Percentiles rank a stretch among this genome's conserved stretches.
Conservation (phyloP, 92 coral and sea anemone genomes). For the Porites evermanni region DNA sequence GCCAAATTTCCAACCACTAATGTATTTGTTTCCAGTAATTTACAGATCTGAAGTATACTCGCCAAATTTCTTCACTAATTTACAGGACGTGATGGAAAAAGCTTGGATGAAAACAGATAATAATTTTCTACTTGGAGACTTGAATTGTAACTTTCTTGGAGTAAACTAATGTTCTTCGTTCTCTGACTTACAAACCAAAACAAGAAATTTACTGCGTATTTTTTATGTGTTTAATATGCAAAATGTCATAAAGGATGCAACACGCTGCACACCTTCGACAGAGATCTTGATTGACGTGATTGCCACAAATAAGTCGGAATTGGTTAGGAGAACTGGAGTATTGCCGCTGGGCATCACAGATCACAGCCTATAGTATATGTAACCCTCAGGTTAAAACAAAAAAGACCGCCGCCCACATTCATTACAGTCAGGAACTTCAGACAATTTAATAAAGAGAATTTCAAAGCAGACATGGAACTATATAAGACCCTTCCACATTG, state of each 20-base stretch:
- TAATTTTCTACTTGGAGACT: slow-evolving; percentile 53
- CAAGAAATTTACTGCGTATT: slow-evolving; percentile 15
- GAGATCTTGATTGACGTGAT: slow-evolving; percentile 26
- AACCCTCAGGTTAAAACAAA: too few relatives aligned
- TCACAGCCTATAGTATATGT: too few relatives aligned
- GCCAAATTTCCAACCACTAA: too few relatives aligned
- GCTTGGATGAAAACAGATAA: slow-evolving; percentile 49
- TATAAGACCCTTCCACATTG: too few relatives aligned
- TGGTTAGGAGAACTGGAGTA: slow-evolving; percentile 39
- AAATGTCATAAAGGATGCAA: slow-evolving; percentile 27
- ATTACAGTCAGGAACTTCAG: too few relatives aligned
- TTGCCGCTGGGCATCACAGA: slow-evolving; percentile 32
- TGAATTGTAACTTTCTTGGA: slow-evolving; percentile 44
- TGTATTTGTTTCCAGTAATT: slow-evolving; percentile 41
- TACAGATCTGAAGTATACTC: slow-evolving; percentile 40
- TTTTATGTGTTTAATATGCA: slow-evolving; percentile 10
- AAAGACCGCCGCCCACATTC: too few relatives aligned
- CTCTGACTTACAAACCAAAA: too few relatives aligned
- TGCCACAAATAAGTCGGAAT: slow-evolving; percentile 31
- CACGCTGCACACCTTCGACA: slow-evolving; percentile 23
- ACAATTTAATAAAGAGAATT: too few relatives aligned
- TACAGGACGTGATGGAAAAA: slow-evolving; percentile 28
- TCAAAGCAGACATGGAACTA: too few relatives aligned
- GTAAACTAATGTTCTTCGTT: too few relatives aligned
- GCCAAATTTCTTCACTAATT: slow-evolving; percentile 33